Evolutionary conservation across 2,113 vertebrate species (phyloP).

Genomic region (Phocoena phocoena): DNA sequence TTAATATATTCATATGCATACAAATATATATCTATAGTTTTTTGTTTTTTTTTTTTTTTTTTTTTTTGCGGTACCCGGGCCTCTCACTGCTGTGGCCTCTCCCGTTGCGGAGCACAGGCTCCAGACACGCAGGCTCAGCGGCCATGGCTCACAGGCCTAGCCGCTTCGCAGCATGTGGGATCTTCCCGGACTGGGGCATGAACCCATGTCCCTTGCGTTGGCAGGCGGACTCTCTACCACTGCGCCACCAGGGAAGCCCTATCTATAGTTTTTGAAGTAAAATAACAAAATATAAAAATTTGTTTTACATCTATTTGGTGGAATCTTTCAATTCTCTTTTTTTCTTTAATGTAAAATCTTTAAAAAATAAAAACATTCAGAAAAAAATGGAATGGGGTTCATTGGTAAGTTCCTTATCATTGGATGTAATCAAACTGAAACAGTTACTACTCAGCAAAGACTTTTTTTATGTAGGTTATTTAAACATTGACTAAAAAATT

Average conservation of each 20-base stretch:
- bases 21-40: background rate
- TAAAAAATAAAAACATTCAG: background rate
- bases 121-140: too few species aligned
- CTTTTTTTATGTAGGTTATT: background rate
- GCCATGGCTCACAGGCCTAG: too few species aligned
- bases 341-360: background rate
- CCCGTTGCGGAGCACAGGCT: too few species aligned
- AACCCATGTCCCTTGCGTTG: too few species aligned
- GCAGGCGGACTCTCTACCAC: too few species aligned
- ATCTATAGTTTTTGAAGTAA: conserved; percentile 16
- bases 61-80: too few species aligned
- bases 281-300: background rate
- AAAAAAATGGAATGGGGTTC: background rate
- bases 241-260: background rate
- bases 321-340: background rate
- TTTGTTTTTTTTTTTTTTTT: background rate
- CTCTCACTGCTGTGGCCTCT: too few species aligned
- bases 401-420: background rate
- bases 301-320: background rate
- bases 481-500: background rate
- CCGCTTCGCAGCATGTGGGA: too few species aligned
- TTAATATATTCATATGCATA: background rate
- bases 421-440: background rate
- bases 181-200: too few species aligned
- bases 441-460: background rate